phyloP scores from a whole-genome alignment of 1,140 invertebrate species.

The Rhizoglyphus robini region DNA sequence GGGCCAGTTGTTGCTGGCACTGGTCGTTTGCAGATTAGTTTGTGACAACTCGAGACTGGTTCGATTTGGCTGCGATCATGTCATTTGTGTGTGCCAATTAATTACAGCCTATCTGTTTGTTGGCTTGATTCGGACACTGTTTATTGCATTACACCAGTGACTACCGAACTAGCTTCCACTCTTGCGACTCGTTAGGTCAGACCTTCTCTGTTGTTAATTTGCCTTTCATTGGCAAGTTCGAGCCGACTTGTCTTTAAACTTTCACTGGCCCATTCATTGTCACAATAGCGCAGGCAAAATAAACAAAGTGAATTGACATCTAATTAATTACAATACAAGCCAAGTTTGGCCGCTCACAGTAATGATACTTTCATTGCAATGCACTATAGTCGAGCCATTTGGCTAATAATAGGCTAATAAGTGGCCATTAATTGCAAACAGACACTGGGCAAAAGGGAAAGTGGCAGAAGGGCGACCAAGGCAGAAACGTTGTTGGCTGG shows the following conservation, averaged over 20 bases:
- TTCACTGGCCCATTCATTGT: neutral
- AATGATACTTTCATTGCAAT: neutral
- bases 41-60: neutral
- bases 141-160: neutral
- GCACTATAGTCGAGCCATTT: neutral
- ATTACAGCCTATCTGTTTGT: neutral
- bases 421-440: neutral
- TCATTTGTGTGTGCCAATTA: neutral
- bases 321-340: neutral
- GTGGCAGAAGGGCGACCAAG: neutral
- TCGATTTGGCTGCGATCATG: neutral
- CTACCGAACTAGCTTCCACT: no score
- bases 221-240: neutral
- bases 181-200: no score
- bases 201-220: constrained; percentile 9
- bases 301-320: constrained; percentile 8
- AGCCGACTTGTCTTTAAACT: neutral
- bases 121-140: neutral
- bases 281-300: neutral
- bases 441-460: neutral
- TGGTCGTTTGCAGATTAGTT: neutral
- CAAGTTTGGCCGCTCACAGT: neutral
- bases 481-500: neutral
- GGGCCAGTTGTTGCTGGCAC: no score
- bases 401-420: constrained; percentile 10